Conservation (phyloP, 2,888 invertebrate genomes). For the Cistogaster globosa region DNA sequence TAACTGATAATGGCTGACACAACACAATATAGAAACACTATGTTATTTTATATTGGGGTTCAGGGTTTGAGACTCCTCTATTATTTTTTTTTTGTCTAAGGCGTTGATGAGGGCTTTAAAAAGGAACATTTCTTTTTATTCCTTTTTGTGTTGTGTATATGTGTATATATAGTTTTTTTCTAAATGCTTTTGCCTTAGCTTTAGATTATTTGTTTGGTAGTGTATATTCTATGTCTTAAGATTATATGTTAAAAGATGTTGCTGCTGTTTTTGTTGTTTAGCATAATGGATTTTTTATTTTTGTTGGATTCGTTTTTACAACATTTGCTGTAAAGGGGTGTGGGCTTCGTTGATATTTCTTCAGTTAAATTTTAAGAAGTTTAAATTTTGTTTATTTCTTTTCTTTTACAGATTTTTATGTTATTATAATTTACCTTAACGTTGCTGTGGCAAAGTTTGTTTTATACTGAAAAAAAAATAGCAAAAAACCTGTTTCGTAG, state of each 20-base stretch:
- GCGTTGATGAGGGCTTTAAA: slow-evolving; percentile 40
- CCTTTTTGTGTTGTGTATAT: too few species aligned
- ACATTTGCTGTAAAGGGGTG: slow-evolving; percentile 3
- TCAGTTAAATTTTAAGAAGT: slow-evolving; percentile 17
- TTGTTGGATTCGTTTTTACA: not conserved
- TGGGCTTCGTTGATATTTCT: slow-evolving; percentile 1
- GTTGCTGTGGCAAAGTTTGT: slow-evolving; percentile 35
- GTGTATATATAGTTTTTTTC: too few species aligned
- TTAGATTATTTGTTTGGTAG: not conserved
- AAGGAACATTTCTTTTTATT: slow-evolving; percentile 15
- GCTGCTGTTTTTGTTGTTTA: not conserved
- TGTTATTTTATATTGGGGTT: not conserved
- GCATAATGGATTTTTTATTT: slow-evolving; percentile 6
- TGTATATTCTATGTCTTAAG: not conserved
- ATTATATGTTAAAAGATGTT: slow-evolving; percentile 6
- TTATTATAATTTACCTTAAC: slow-evolving; percentile 36
- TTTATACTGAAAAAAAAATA: slow-evolving; percentile 1
- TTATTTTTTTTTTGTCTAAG: slow-evolving; percentile 7
- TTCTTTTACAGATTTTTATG: slow-evolving; percentile 17
- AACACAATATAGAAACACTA: not conserved
- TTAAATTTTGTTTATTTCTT: slow-evolving; percentile 4
- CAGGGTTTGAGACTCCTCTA: not conserved
- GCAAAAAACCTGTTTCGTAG: not conserved
- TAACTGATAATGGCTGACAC: not conserved
- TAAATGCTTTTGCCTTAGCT: slow-evolving; percentile 10